Percentiles rank a stretch among this genome's conserved stretches.
Conservation (phyloP, 2,797 vertebrate genomes). For the Xenops minutus region DNA sequence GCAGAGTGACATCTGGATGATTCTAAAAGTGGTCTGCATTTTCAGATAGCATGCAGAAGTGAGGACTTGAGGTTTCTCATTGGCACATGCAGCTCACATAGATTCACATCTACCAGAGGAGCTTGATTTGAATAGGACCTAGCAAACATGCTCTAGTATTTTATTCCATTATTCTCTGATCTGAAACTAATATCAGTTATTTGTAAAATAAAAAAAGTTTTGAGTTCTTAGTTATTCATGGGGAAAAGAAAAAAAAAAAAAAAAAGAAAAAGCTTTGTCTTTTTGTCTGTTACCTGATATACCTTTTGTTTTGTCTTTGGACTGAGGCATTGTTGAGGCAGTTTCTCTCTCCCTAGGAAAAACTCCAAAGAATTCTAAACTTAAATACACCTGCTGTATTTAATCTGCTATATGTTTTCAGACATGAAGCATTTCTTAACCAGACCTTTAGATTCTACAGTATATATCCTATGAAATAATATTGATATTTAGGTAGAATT, state of each 20-base stretch:
- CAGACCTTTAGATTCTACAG: background rate
- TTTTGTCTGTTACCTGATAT: background rate
- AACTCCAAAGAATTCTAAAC: background rate
- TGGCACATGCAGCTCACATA: background rate
- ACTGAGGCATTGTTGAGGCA: background rate
- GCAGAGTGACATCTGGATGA: background rate
- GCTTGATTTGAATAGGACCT: background rate
- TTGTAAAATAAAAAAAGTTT: background rate
- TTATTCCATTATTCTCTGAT: background rate
- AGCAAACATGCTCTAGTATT: background rate
- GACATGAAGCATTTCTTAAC: background rate
- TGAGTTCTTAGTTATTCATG: background rate
- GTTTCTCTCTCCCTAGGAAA: background rate
- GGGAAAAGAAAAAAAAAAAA: background rate
- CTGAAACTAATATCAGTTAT: background rate
- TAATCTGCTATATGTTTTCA: background rate
- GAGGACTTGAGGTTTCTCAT: background rate
- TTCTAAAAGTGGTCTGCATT: background rate
- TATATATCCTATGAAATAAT: background rate
- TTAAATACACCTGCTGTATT: background rate
- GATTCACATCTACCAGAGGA: background rate
- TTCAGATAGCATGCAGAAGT: background rate
- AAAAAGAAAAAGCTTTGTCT: background rate
- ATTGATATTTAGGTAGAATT: background rate
- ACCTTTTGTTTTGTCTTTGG: background rate